Percentiles rank a stretch among this genome's conserved stretches.
Conservation (phyloP, 1,140 invertebrate species). For the Caenorhabditis tropicalis region DNA sequence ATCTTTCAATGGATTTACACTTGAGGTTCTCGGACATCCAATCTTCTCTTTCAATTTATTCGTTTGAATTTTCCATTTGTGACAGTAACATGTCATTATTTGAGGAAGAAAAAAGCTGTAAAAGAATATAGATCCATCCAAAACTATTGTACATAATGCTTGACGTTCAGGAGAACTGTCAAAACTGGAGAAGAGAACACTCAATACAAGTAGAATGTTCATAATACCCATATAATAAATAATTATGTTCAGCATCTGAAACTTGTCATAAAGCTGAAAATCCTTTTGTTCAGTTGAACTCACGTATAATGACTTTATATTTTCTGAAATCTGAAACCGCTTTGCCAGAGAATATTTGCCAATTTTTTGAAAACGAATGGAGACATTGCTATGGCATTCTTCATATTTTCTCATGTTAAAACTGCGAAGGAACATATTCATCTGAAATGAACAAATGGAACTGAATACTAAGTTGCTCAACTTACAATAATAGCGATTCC, state of each 20-base stretch:
- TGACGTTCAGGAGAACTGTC: neutral
- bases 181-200: neutral
- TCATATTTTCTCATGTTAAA: neutral
- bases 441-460: neutral
- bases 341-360: neutral
- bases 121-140: neutral
- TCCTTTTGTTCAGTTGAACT: neutral
- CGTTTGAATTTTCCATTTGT: neutral
- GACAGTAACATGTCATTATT: neutral
- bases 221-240: neutral
- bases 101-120: constrained; percentile 10
- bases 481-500: neutral
- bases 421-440: neutral
- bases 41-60: neutral
- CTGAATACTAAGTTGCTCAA: neutral
- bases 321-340: neutral
- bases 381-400: neutral
- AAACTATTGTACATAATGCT: neutral
- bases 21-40: neutral
- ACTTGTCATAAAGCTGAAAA: neutral
- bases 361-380: neutral
- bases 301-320: neutral
- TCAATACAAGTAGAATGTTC: neutral
- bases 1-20: neutral
- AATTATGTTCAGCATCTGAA: neutral